Conservation (phyloP, 1,140 invertebrate genomes). For the Matsumurasca onukii region DNA sequence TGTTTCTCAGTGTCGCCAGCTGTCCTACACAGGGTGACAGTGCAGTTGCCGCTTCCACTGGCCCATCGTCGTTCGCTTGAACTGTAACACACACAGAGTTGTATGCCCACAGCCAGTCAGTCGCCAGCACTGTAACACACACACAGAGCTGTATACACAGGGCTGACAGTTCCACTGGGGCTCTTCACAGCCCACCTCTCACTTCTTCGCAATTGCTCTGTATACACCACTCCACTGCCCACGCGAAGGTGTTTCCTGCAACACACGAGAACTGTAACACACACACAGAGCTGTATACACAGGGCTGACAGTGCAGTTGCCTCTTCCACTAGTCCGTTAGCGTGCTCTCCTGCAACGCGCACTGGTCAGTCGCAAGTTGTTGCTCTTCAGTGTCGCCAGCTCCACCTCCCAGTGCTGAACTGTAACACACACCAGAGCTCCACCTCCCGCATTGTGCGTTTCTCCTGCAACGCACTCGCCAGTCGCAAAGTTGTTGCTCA, state of each 20-base stretch:
- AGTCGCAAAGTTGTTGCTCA: constrained; percentile 93
- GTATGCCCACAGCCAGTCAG: constrained; percentile 95
- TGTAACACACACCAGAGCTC: constrained; percentile 54
- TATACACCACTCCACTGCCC: constrained; percentile 95
- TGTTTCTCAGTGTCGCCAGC: constrained; percentile 92
- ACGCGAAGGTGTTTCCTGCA: constrained; percentile 97
- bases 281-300: no score
- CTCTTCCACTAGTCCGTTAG: constrained; percentile 98
- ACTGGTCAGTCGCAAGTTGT: constrained; percentile 91
- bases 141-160: no score
- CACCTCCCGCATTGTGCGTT: constrained; percentile 98
- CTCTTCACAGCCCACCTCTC: no score
- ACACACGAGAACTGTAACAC: no score
- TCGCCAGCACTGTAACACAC: constrained; percentile 81
- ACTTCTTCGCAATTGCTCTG: no score
- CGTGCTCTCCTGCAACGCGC: constrained; percentile 95
- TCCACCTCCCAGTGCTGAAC: constrained; percentile 96
- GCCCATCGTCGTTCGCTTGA: constrained; percentile 97
- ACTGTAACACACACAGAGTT: constrained; percentile 63
- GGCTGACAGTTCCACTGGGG: no score
- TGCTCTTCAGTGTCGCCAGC: constrained; percentile 92
- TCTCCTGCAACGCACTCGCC: constrained; percentile 94
- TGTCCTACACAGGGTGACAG: constrained; percentile 96
- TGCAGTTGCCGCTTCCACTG: constrained; percentile 95
- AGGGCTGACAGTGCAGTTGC: constrained; percentile 90